phyloP scores from a whole-genome alignment of 2,888 invertebrate species.

The Drosophila putrida region DNA sequence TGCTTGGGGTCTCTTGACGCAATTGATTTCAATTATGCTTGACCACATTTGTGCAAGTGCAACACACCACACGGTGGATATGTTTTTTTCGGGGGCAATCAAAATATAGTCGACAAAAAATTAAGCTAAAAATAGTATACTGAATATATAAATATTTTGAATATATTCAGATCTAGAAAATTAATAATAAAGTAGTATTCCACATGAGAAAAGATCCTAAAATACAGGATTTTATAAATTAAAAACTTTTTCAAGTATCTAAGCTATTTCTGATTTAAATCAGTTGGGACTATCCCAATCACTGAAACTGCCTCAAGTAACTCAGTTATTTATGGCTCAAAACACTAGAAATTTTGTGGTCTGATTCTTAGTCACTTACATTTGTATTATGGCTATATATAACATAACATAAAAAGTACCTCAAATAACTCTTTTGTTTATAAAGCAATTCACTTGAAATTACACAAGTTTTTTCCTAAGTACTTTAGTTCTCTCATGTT shows the following conservation, averaged over 20 bases:
- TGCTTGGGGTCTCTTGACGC: constrained; percentile 33
- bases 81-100: constrained; percentile 6
- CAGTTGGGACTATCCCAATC: neutral
- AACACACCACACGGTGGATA: constrained; percentile 20
- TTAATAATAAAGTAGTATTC: neutral
- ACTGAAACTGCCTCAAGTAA: constrained; percentile 19
- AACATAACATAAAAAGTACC: neutral
- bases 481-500: neutral
- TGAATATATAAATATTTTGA: constrained; percentile 6
- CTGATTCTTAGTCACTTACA: neutral
- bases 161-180: neutral
- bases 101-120: constrained; percentile 20
- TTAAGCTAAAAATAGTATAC: constrained; percentile 45
- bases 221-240: neutral
- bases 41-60: constrained; percentile 41
- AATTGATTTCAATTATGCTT: constrained; percentile 53
- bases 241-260: neutral
- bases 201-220: neutral
- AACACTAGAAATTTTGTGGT: neutral
- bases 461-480: too few relatives aligned
- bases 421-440: constrained; percentile 10
- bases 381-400: neutral
- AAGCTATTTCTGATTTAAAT: neutral
- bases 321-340: constrained; percentile 15
- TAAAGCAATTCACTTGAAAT: constrained; percentile 9